Evolutionary conservation across 2,113 vertebrate species (phyloP).

Genomic region (Gadus macrocephalus): DNA sequence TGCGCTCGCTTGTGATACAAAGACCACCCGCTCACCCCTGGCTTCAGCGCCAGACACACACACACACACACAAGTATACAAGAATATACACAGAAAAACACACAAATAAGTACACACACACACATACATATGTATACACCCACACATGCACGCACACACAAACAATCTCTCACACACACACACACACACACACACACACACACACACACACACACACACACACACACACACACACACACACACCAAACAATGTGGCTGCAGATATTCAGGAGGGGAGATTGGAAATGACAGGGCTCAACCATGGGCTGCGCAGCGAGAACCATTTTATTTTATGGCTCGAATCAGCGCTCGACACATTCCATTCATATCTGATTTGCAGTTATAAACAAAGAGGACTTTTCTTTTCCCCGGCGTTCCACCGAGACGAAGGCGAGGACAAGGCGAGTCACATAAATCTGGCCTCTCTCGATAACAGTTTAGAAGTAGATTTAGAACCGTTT

Average conservation of each 20-base stretch:
- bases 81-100: not conserved
- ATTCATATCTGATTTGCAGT: constrained; percentile 22
- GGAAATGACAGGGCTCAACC: constrained; percentile 13
- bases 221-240: not conserved
- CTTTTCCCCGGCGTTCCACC: no score
- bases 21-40: not conserved
- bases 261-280: constrained; percentile 5
- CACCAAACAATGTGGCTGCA: not conserved
- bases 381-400: constrained; percentile 2
- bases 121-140: not conserved
- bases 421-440: no score
- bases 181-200: not conserved
- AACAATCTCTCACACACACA: no score
- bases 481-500: no score
- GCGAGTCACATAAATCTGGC: no score
- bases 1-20: constrained; percentile 13
- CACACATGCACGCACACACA: no score
- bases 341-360: constrained; percentile 2
- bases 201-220: not conserved
- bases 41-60: constrained; percentile 7
- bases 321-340: constrained; percentile 8
- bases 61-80: not conserved
- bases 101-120: not conserved
- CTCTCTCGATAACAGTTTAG: no score
- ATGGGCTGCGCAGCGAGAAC: constrained; percentile 7